A percentile compares a stretch with the other conserved stretches of the same genome.
Evolutionary conservation across 35 echinoderm and acorn worm species (phyloP).

Genomic region (Diadema setosum): DNA sequence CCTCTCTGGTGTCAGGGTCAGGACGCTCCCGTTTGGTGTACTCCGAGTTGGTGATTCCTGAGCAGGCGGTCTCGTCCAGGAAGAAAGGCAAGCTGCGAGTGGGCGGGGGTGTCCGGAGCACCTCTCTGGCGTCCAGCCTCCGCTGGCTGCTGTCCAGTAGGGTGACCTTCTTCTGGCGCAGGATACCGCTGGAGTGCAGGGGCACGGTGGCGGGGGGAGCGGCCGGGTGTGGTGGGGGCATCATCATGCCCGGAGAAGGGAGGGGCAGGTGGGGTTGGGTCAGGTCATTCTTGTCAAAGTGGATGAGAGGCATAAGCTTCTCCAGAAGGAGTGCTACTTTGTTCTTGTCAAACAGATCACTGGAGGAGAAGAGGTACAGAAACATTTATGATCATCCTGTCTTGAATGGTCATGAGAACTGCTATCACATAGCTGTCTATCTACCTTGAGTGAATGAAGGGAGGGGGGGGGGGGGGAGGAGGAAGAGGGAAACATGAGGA

Average conservation of each 20-base stretch:
- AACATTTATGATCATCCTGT: too few species aligned
- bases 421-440: too few species aligned
- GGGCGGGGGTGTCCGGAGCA: not conserved
- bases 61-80: slow-evolving; percentile 45
- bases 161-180: slow-evolving; percentile 77
- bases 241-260: not conserved
- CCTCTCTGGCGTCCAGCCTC: not conserved
- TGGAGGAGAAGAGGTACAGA: not conserved
- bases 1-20: not conserved
- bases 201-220: slow-evolving; percentile 3
- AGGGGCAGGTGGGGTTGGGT: not conserved
- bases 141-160: slow-evolving; percentile 31
- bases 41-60: slow-evolving; percentile 29
- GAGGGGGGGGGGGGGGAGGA: too few species aligned
- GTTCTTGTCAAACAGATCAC: slow-evolving; percentile 76
- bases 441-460: too few species aligned
- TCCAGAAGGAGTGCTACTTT: slow-evolving; percentile 71
- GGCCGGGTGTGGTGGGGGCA: not conserved
- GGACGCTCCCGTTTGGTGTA: slow-evolving; percentile 1
- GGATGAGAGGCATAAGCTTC: slow-evolving; percentile 73
- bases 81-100: slow-evolving; percentile 6
- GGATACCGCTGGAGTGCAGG: slow-evolving; percentile 64
- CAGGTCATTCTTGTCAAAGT: slow-evolving; percentile 27
- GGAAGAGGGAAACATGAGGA: too few species aligned
- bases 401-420: not conserved